phyloP scores from a whole-genome alignment of 2,888 invertebrate species.

The Onthophagus sagittarius region DNA sequence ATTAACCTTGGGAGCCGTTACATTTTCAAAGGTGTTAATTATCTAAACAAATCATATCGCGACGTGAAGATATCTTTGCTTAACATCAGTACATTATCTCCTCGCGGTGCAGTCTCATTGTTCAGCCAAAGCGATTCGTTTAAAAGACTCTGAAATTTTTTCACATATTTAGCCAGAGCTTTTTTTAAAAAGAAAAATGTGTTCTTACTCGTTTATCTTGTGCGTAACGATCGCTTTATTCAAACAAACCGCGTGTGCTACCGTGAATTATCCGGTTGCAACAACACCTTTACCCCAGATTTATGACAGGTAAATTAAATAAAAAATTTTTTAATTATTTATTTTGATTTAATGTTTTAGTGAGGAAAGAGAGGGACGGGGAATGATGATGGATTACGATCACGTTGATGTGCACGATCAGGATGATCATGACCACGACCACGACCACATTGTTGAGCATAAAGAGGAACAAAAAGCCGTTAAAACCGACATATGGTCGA shows the following conservation, averaged over 20 bases:
- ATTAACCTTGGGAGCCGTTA: conserved; percentile 41
- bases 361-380: conserved; percentile 33
- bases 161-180: conserved; percentile 6
- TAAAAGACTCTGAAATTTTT: not conserved
- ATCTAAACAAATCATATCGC: conserved; percentile 28
- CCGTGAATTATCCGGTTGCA: conserved; percentile 35
- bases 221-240: not conserved
- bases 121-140: not conserved
- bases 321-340: not conserved
- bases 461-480: conserved; percentile 55
- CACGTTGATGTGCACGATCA: conserved; percentile 51
- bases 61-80: conserved; percentile 12
- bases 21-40: conserved; percentile 40
- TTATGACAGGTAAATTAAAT: conserved; percentile 13
- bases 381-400: conserved; percentile 50
- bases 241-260: conserved; percentile 24
- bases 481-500: conserved; percentile 70
- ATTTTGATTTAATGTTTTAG: not conserved
- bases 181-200: conserved; percentile 16
- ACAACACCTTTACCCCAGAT: conserved; percentile 31
- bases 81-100: conserved; percentile 3
- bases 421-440: conserved; percentile 43
- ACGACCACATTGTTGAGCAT: conserved; percentile 49
- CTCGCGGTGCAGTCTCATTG: conserved; percentile 15
- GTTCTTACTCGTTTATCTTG: not conserved